A percentile compares a stretch with the other conserved stretches of the same genome.
Evolutionary conservation across 2,797 vertebrate species (phyloP).

Genomic region (Lindbergichthys nudifrons): DNA sequence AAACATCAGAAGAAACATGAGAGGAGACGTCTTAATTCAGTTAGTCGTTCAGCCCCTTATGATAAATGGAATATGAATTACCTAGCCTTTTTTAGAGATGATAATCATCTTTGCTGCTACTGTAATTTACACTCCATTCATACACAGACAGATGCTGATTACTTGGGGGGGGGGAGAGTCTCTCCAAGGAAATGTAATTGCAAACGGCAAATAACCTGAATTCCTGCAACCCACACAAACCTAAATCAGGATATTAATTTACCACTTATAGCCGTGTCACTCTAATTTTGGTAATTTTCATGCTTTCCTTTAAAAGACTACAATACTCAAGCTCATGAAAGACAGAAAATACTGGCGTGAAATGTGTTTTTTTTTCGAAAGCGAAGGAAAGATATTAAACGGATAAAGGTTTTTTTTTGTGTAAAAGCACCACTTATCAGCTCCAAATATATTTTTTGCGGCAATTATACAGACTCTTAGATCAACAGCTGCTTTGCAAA

Average conservation of each 20-base stretch:
- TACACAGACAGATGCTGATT: not conserved
- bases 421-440: not conserved
- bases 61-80: constrained; percentile 1
- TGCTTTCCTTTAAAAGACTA: constrained; percentile 39
- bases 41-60: not conserved
- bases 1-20: not conserved
- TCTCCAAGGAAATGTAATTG: constrained; percentile 25
- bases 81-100: not conserved
- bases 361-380: constrained; percentile 13
- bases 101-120: constrained; percentile 10
- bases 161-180: not conserved
- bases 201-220: constrained; percentile 25
- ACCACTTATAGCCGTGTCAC: constrained; percentile 39
- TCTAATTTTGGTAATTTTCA: constrained; percentile 49
- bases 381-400: not conserved
- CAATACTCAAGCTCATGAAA: constrained; percentile 16
- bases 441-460: constrained; percentile 12
- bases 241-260: constrained; percentile 48
- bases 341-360: constrained; percentile 2
- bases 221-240: constrained; percentile 38
- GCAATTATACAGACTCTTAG: not conserved
- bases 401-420: not conserved
- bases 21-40: not conserved
- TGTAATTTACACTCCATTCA: not conserved
- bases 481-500: constrained; percentile 19